phyloP scores from a whole-genome alignment of 2,113 vertebrate genomes.

The Lophotis ruficrista region DNA sequence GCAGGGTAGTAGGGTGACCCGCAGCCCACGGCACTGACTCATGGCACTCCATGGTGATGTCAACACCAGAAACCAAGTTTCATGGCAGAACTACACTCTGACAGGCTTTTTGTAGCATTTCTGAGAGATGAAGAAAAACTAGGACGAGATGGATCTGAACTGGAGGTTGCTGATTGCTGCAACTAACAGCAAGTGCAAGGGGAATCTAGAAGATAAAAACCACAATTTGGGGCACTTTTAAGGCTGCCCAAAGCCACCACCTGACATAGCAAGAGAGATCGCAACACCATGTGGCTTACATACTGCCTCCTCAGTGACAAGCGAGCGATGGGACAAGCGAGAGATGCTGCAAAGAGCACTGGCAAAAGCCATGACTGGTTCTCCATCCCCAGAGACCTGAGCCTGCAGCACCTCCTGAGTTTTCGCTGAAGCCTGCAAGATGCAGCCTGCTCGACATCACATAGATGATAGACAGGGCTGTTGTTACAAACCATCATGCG shows the following conservation, averaged over 20 bases:
- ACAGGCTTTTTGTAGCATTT: not conserved
- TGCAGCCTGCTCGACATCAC: not conserved
- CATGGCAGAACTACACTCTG: not conserved
- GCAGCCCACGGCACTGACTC: not conserved
- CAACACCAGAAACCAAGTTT: not conserved
- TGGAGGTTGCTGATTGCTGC: not conserved
- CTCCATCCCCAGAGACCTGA: not conserved
- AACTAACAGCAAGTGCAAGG: not conserved
- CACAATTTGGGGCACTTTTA: not conserved
- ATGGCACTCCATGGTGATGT: accelerated
- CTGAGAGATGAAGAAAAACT: not conserved
- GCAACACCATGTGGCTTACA: not conserved
- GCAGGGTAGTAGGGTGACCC: not conserved
- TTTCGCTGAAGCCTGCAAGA: not conserved
- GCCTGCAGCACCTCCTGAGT: not conserved
- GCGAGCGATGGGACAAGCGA: not conserved
- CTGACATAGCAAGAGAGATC: not conserved
- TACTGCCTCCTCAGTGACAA: not conserved
- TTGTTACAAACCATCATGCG: accelerated
- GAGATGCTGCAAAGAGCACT: not conserved
- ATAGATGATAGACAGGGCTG: not conserved
- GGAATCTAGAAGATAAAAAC: not conserved
- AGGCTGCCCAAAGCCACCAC: not conserved
- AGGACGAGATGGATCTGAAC: not conserved
- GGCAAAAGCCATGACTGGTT: not conserved